Base-by-base conservation (phyloP, 2,888 invertebrate genomes). In the Myopa tessellatipennis region DNA sequence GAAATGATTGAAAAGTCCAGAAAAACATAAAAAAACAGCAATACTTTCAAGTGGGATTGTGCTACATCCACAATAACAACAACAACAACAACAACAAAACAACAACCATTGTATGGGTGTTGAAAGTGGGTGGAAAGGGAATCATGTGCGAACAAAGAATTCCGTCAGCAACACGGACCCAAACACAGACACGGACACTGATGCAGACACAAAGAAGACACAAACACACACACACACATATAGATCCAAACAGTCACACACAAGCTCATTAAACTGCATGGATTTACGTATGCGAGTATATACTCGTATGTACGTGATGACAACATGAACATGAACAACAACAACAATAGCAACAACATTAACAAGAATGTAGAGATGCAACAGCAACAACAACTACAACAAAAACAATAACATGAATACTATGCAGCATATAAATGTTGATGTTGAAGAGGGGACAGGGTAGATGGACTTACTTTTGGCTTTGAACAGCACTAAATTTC, bases 71-170 rank as follows among this genome's bases (percentile, higher is more conserved):
- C 14, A 58, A 16, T 3, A 58, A 6, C 58, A 58, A n/a, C 18
- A 58, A 16, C n/a, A 58, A 18, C 1, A 26, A 26, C 1, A 26
- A 26, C 26, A 26, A 26, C 26, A 2, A 26, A 6, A 10, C 45
- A 45, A 45, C 6, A 45, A 10, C 10, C 1, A 45, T 45, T 45
- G 45, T 1, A 1, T 65, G 65, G 65, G 65, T 10, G 65, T 65
- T 36, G 1, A 65, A 38, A 65, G 16, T 65, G 36, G 58, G 26
- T 61, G 18, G 26, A 45, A 12, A 4, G 55, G 55, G 55, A 55
- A 55, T 16, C 55, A 65, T 10, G 65, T 72, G 72, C 76, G 77
- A 79, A 78, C 78, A 79, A 78, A 79, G 70, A 65, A 79, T 74
- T 76, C 77, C 74, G 73, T 75, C 52, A 6, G 8, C 52, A n/a